These are phyloP conservation scores for Lysandra coridon DNA, from an alignment of 2,888 invertebrate genomes.

Conservation along the genomic window DNA sequence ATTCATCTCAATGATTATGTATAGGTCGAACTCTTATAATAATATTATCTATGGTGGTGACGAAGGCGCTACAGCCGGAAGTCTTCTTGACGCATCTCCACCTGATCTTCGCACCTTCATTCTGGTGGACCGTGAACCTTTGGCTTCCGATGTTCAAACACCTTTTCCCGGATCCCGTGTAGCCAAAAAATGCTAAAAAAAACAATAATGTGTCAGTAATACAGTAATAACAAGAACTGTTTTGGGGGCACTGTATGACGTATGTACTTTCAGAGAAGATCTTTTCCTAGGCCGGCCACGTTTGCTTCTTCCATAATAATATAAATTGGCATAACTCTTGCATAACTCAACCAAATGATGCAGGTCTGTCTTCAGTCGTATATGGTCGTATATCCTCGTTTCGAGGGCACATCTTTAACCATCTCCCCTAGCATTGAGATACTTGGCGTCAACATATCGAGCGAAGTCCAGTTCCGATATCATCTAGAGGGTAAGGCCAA, in stretches of 20 bases:
- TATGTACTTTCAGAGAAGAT: not conserved
- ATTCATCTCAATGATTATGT: constrained; percentile 50
- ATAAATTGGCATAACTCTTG: too few relatives aligned
- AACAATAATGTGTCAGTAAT: not conserved
- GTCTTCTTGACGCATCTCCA: constrained; percentile 60
- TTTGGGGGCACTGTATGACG: not conserved
- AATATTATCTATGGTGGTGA: constrained; percentile 55
- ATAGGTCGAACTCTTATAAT: constrained; percentile 48
- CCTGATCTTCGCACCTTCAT: constrained; percentile 59
- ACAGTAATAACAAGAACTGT: too few relatives aligned
- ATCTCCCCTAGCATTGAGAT: too few relatives aligned
- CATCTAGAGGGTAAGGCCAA: too few relatives aligned
- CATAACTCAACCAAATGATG: too few relatives aligned
- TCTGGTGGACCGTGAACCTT: constrained; percentile 63
- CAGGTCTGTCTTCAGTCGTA: too few relatives aligned
- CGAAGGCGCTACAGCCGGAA: constrained; percentile 55
- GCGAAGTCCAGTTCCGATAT: too few relatives aligned
- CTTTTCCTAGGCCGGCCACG: too few relatives aligned
- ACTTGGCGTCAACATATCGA: too few relatives aligned
- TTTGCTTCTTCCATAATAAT: too few relatives aligned
- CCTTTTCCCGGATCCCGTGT: constrained; percentile 57
- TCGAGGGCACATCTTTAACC: too few relatives aligned
- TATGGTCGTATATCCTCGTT: too few relatives aligned
- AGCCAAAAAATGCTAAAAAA: constrained; percentile 55
- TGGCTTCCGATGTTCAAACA: constrained; percentile 57